Evolutionary conservation across 2,797 vertebrate species (phyloP), one percentile per base, ranked within the genome.

Genomic region (Dicrostonyx torquatus): DNA sequence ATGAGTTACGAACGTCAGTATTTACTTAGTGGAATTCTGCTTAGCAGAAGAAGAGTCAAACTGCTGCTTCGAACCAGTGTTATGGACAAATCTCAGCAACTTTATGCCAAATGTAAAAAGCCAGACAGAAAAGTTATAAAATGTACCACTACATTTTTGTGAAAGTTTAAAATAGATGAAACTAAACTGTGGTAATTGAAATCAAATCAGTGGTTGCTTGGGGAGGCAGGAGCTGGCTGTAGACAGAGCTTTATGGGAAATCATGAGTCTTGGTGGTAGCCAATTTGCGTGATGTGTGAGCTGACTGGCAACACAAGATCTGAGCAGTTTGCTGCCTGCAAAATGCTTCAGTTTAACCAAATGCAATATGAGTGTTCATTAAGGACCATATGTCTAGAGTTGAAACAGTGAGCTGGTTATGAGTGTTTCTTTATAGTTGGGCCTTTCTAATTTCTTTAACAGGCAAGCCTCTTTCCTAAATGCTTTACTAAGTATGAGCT

Each of bases 161-260:
- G 58, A 96, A 96, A 95, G 94, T 94, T 50, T 96, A 91, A 53
- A 85, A 37, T 92, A 96, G 82, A 62, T 14, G 66, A 92, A 94
- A 89, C 37, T n/a, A 87, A 90, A 73, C 50, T 94, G 43, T 93
- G 55, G 26, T 83, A 40, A 72, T 77, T 55, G 53, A 96, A 96
- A 87, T 89, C 66, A 92, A 86, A 83, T 96, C 29, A 34, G 37
- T 72, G 37, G 9, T 92, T 94, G 45, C 37, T 93, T 79, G 78
- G 29, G n/a, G 29, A 17, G 26, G 73, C 18, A 37, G 43, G n/a
- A 87, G 14, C 70, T 96, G 64, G 48, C 72, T 79, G 31, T n/a
- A 8, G 93, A 89, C 58, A 64, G 37, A 91, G 83, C 45, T 87
- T 84, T 13, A 70, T 68, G 62, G 12, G 43, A 85, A 50, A 50